Percentiles rank a stretch among this genome's conserved stretches.
Evolutionary conservation across 2,888 invertebrate genomes (phyloP).

Genomic region (Plagodis pulveraria): DNA sequence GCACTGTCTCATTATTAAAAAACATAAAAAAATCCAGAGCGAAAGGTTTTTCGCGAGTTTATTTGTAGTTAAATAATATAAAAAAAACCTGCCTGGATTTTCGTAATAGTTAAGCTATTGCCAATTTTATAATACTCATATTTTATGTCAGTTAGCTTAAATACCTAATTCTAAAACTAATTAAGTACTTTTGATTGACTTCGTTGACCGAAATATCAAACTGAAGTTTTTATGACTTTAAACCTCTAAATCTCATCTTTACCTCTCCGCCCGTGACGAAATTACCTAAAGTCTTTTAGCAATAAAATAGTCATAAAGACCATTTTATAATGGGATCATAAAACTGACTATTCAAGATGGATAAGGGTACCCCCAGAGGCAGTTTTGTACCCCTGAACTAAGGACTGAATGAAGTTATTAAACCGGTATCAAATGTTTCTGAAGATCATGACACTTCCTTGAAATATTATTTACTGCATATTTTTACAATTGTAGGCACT

Average conservation of each 20-base stretch:
- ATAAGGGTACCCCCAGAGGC: conserved; percentile 53
- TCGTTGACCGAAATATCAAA: conserved; percentile 70
- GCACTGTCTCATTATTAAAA: too few species aligned
- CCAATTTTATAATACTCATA: not conserved
- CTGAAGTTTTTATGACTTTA: conserved; percentile 72
- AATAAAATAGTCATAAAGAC: conserved; percentile 82
- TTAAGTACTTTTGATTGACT: conserved; percentile 49
- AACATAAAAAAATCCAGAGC: too few species aligned
- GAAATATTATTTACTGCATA: too few species aligned
- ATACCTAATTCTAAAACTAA: conserved; percentile 40
- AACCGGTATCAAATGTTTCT: not conserved
- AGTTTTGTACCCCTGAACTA: conserved; percentile 50
- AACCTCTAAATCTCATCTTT: conserved; percentile 71
- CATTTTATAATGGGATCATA: conserved; percentile 83
- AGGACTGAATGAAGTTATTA: conserved; percentile 7
- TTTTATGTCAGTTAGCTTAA: conserved; percentile 15
- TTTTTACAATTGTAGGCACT: too few species aligned
- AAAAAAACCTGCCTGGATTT: too few species aligned
- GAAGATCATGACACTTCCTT: not conserved
- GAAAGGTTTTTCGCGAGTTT: too few species aligned
- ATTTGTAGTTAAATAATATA: too few species aligned
- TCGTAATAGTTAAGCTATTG: too few species aligned
- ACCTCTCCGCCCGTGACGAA: conserved; percentile 73
- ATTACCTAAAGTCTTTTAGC: conserved; percentile 82
- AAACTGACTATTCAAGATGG: conserved; percentile 66